Percentiles rank a stretch among this genome's conserved stretches.
These are phyloP conservation scores for Ellobius talpinus DNA, from an alignment of 2,113 vertebrate genomes.

Conservation along the genomic window DNA sequence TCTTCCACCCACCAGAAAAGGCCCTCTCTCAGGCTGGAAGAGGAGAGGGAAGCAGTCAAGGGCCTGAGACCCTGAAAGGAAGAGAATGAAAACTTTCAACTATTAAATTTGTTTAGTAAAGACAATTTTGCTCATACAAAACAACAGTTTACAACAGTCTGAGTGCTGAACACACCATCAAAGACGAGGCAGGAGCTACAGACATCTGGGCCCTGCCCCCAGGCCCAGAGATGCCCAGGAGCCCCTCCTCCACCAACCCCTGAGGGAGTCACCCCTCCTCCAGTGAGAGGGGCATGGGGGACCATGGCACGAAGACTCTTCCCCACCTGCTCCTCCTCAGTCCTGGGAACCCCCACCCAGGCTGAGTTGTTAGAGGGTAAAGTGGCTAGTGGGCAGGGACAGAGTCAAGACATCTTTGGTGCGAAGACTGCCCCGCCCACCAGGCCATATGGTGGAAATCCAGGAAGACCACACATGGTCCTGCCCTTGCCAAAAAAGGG, in stretches of 20 bases:
- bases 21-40: neutral
- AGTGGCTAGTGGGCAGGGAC: neutral
- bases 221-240: neutral
- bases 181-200: neutral
- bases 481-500: neutral
- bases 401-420: constrained; percentile 80
- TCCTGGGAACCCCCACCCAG: neutral
- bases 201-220: neutral
- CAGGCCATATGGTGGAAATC: neutral
- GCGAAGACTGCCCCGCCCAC: constrained; percentile 51
- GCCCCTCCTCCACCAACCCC: constrained; percentile 43
- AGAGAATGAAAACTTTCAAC: constrained; percentile 74
- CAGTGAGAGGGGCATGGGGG: neutral
- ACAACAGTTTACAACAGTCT: constrained; percentile 82
- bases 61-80: constrained; percentile 2
- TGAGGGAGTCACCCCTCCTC: constrained; percentile 35
- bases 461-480: neutral
- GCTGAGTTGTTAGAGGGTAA: neutral
- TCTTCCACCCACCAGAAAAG: neutral
- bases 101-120: constrained; percentile 87
- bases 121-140: constrained; percentile 85
- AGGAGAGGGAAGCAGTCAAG: neutral
- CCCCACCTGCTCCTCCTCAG: neutral
- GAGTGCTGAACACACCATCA: constrained; percentile 67
- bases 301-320: neutral